phyloP scores from a whole-genome alignment of 2,113 vertebrate species.

The Hippocampus zosterae region DNA sequence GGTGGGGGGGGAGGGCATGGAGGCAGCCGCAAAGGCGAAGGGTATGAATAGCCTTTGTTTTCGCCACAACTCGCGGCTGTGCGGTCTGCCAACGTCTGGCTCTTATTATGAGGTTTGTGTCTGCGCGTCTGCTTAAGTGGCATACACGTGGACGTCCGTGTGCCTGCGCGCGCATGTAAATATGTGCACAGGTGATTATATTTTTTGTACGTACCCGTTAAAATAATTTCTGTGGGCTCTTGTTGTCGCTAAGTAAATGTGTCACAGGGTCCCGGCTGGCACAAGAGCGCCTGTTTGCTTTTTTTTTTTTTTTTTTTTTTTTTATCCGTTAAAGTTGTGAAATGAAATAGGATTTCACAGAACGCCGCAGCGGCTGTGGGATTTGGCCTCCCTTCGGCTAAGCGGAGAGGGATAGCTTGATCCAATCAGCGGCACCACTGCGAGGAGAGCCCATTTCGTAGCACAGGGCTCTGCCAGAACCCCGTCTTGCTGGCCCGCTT shows the following conservation, averaged over 20 bases:
- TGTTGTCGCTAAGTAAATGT: constrained; percentile 45
- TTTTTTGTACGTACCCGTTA: constrained; percentile 37
- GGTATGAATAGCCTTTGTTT: constrained; percentile 80
- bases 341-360: constrained; percentile 73
- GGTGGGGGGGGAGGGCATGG: constrained; percentile 31
- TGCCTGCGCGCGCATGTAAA: constrained; percentile 38
- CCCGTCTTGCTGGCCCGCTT: constrained; percentile 60
- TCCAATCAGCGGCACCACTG: constrained; percentile 69
- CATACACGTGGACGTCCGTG: constrained; percentile 58
- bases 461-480: constrained; percentile 63
- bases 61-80: constrained; percentile 73
- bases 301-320: constrained; percentile 5
- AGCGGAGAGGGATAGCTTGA: constrained; percentile 71
- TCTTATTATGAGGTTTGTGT: constrained; percentile 79
- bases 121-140: constrained; percentile 67
- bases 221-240: constrained; percentile 45
- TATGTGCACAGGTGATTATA: constrained; percentile 44
- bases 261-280: constrained; percentile 56
- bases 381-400: constrained; percentile 68
- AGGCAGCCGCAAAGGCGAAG: constrained; percentile 61
- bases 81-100: constrained; percentile 77
- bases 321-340: constrained; percentile 72
- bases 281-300: constrained; percentile 43
- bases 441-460: constrained; percentile 69
- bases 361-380: constrained; percentile 62